These are phyloP conservation scores for Globodera ellingtonae DNA, from an alignment of 1,140 invertebrate genomes.

Conservation along the genomic window DNA sequence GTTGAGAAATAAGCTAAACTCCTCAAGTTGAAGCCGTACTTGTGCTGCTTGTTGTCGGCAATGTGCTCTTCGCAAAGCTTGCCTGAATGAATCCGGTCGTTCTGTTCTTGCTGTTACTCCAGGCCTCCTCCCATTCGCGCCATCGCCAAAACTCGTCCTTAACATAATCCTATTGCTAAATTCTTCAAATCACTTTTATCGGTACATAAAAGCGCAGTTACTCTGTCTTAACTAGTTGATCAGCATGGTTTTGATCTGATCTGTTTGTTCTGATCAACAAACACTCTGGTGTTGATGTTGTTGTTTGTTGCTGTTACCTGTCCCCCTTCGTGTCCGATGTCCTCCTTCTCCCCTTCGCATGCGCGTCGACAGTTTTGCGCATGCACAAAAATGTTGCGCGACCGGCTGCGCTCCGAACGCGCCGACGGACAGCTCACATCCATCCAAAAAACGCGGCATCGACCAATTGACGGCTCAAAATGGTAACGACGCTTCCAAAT, in stretches of 20 bases:
- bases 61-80: conserved; percentile 2
- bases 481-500: conserved; percentile 41
- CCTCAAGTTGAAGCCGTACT: background rate
- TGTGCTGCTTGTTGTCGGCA: background rate
- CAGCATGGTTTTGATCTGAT: too few relatives aligned
- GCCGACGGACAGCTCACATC: conserved; percentile 32
- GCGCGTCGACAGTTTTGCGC: conserved; percentile 22
- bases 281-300: too few relatives aligned
- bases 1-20: background rate
- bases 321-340: background rate
- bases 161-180: background rate
- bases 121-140: background rate
- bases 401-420: background rate
- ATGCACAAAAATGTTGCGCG: conserved; percentile 9
- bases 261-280: too few relatives aligned
- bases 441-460: conserved; percentile 42
- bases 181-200: too few relatives aligned
- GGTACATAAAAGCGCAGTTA: too few relatives aligned
- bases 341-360: background rate
- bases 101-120: background rate
- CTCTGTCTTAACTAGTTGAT: too few relatives aligned
- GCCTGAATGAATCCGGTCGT: conserved; percentile 4
- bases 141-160: background rate
- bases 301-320: too few relatives aligned
- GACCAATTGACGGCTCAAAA: conserved; percentile 20